Evolutionary conservation across 2,888 invertebrate genomes (phyloP).

Genomic region (Agonopterix subpropinquella): DNA sequence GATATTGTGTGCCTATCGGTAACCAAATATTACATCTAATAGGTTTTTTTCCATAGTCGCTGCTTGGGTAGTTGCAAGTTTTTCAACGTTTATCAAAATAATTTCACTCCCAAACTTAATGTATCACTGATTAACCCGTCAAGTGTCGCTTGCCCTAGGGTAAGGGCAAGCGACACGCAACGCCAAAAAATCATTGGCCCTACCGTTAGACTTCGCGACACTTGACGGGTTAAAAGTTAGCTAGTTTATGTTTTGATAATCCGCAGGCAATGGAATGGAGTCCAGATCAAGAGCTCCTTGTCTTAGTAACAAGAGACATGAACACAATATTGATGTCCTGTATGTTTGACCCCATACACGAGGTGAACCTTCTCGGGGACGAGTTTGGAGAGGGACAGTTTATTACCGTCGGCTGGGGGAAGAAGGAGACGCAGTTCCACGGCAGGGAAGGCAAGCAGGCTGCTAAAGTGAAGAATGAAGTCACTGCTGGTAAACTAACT

Average conservation of each 20-base stretch:
- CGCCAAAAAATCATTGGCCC: too few relatives aligned
- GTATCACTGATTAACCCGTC: too few relatives aligned
- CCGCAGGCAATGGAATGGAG: slow-evolving; percentile 81
- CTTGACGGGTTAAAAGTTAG: too few relatives aligned
- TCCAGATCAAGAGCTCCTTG: slow-evolving; percentile 85
- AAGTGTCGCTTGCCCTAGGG: too few relatives aligned
- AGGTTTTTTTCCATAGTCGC: too few relatives aligned
- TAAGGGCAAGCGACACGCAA: too few relatives aligned
- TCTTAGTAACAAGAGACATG: slow-evolving; percentile 76
- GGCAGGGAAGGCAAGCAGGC: slow-evolving; percentile 91
- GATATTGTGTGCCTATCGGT: too few relatives aligned
- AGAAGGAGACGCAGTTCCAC: slow-evolving; percentile 96
- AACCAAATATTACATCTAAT: too few relatives aligned
- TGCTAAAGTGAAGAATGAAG: slow-evolving; percentile 71
- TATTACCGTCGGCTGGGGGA: slow-evolving; percentile 96
- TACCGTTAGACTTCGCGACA: too few relatives aligned
- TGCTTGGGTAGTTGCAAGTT: too few relatives aligned
- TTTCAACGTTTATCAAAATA: too few relatives aligned
- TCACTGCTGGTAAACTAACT: slow-evolving; percentile 36
- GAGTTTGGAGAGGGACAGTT: slow-evolving; percentile 83
- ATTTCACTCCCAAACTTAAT: too few relatives aligned
- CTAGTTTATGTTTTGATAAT: background rate
- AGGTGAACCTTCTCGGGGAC: slow-evolving; percentile 74
- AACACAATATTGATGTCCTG: slow-evolving; percentile 75
- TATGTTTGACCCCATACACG: slow-evolving; percentile 79